These are phyloP conservation scores for Phrixothrix hirtus DNA, from an alignment of 2,888 invertebrate genomes.

Conservation along the genomic window DNA sequence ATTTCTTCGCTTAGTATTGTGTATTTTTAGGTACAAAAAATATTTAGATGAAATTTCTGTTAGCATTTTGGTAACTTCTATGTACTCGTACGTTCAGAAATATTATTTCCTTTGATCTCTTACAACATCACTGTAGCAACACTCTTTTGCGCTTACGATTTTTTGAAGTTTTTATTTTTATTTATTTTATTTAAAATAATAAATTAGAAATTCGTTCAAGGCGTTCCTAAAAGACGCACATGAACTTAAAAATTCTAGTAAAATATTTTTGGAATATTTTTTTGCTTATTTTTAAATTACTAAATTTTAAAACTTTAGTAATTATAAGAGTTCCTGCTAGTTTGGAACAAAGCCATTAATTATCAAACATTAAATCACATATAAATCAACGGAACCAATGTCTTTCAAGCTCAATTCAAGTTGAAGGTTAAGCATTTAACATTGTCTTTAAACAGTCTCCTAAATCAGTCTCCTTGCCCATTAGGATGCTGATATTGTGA, in stretches of 20 bases:
- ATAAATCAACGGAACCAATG: constrained; percentile 19
- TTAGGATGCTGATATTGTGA: constrained; percentile 50
- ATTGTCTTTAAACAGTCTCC: constrained; percentile 45
- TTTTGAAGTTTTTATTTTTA: neutral
- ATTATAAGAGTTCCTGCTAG: neutral
- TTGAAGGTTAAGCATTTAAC: constrained; percentile 46
- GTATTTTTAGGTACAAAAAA: no score
- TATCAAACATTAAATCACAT: constrained; percentile 16
- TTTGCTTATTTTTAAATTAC: neutral
- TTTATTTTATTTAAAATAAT: neutral
- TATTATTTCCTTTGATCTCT: no score
- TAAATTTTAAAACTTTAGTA: neutral
- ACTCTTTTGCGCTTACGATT: no score
- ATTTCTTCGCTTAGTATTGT: no score
- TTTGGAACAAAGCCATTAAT: constrained; percentile 8
- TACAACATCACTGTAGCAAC: no score
- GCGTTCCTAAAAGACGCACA: no score
- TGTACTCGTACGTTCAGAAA: no score
- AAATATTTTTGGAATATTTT: no score
- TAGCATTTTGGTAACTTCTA: no score
- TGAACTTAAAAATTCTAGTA: no score
- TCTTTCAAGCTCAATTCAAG: constrained; percentile 31
- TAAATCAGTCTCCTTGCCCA: constrained; percentile 47
- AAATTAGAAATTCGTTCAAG: no score
- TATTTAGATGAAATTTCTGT: no score